phyloP scores from a whole-genome alignment of 2,888 invertebrate species.

The Acrobasis suavella region DNA sequence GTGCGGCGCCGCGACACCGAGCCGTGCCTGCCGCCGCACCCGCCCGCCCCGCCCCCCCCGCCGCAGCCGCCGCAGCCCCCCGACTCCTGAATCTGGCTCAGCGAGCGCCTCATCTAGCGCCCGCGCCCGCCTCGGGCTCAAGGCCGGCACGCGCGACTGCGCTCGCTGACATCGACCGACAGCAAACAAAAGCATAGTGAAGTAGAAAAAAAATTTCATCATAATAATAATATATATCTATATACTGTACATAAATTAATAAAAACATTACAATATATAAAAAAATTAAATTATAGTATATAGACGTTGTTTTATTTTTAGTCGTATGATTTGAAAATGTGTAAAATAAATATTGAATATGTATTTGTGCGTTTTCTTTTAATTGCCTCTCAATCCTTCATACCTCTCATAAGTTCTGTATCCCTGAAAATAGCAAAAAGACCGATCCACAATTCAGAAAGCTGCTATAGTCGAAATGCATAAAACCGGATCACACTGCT shows the following conservation, averaged over 20 bases:
- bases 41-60: constrained; percentile 55
- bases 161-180: constrained; percentile 44
- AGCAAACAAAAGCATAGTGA: neutral
- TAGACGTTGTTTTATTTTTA: constrained; percentile 73
- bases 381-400: neutral
- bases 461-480: no score
- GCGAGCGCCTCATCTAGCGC: constrained; percentile 86
- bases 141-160: constrained; percentile 62
- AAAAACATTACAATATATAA: constrained; percentile 43
- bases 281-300: constrained; percentile 65
- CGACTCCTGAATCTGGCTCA: constrained; percentile 88
- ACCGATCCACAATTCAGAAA: no score
- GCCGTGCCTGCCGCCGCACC: constrained; percentile 85
- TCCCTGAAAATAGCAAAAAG: no score
- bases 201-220: neutral
- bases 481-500: no score
- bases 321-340: constrained; percentile 52
- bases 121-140: constrained; percentile 74
- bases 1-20: constrained; percentile 98
- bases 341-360: constrained; percentile 57
- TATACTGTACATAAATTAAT: constrained; percentile 60
- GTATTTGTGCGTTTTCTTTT: constrained; percentile 42
- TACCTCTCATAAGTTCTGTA: neutral
- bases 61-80: constrained; percentile 60
- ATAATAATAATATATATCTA: neutral